These are phyloP conservation scores for Hypena proboscidalis DNA, from an alignment of 2,888 invertebrate genomes.

Conservation along the genomic window DNA sequence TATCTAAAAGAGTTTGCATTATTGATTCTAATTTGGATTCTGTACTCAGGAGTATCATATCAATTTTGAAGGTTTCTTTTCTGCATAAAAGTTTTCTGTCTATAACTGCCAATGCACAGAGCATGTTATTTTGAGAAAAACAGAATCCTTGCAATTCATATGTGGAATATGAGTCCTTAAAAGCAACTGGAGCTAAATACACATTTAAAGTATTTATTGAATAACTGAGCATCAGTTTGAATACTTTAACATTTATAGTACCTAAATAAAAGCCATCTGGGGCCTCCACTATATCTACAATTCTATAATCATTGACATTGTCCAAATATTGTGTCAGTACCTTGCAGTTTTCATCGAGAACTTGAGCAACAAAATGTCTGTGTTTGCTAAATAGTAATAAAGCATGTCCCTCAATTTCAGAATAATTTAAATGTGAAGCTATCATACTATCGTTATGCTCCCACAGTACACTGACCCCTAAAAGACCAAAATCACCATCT, in stretches of 20 bases:
- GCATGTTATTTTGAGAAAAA: constrained; percentile 56
- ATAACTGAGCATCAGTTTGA: constrained; percentile 49
- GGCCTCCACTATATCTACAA: constrained; percentile 53
- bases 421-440: constrained; percentile 48
- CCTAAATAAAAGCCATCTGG: constrained; percentile 49
- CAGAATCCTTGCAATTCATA: constrained; percentile 56
- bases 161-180: constrained; percentile 52
- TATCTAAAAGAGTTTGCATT: constrained; percentile 52
- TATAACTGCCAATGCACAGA: constrained; percentile 54
- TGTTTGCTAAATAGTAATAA: constrained; percentile 66
- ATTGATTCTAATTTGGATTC: constrained; percentile 46
- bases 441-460: constrained; percentile 67
- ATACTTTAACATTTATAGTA: constrained; percentile 62
- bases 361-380: constrained; percentile 63
- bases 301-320: constrained; percentile 68
- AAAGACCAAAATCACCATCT: constrained; percentile 38
- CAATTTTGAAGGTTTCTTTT: constrained; percentile 57
- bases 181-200: constrained; percentile 38
- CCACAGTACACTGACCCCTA: constrained; percentile 55
- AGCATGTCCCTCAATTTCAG: constrained; percentile 45
- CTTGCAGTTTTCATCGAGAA: constrained; percentile 53
- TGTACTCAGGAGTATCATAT: constrained; percentile 53
- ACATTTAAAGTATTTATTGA: constrained; percentile 40
- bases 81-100: constrained; percentile 58
- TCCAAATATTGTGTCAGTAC: constrained; percentile 54